A percentile compares a stretch with the other conserved stretches of the same genome.
Conservation (phyloP, 2,797 vertebrate genomes). For the Periophthalmus magnuspinnatus region DNA sequence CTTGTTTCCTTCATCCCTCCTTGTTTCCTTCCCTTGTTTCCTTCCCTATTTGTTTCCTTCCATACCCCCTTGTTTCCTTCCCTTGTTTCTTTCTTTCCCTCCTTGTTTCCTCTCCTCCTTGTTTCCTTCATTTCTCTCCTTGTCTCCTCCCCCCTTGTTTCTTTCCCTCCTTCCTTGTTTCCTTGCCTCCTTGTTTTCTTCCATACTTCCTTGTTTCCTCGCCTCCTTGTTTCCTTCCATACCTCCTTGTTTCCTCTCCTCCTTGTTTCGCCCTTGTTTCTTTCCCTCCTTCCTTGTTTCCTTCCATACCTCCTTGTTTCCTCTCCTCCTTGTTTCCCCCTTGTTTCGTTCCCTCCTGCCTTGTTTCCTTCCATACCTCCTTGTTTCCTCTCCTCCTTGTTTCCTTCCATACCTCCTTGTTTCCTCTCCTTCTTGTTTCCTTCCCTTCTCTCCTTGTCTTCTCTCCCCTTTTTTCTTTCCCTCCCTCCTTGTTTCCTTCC, state of each 20-base stretch:
- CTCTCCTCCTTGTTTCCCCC: background rate
- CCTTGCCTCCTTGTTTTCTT: too few relatives aligned
- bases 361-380: background rate
- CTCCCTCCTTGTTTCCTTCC: background rate
- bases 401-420: background rate
- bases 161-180: background rate
- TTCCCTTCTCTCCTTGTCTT: background rate
- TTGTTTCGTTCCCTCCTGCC: background rate
- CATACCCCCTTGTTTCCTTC: background rate
- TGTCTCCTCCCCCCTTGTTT: background rate
- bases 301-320: background rate
- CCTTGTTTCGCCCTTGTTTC: background rate
- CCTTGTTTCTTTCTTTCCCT: background rate
- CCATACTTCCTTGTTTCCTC: too few relatives aligned
- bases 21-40: background rate
- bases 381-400: background rate
- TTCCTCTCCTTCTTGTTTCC: too few relatives aligned
- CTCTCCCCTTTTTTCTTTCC: background rate
- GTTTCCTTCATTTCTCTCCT: background rate
- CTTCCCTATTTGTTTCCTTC: too few relatives aligned
- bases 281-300: background rate
- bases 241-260: fast-evolving
- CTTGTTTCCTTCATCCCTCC: too few relatives aligned
- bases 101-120: too few relatives aligned
- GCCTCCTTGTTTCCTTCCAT: background rate